Evolutionary conservation across 2,113 vertebrate genomes (phyloP).

Genomic region (Alligator sinensis): DNA sequence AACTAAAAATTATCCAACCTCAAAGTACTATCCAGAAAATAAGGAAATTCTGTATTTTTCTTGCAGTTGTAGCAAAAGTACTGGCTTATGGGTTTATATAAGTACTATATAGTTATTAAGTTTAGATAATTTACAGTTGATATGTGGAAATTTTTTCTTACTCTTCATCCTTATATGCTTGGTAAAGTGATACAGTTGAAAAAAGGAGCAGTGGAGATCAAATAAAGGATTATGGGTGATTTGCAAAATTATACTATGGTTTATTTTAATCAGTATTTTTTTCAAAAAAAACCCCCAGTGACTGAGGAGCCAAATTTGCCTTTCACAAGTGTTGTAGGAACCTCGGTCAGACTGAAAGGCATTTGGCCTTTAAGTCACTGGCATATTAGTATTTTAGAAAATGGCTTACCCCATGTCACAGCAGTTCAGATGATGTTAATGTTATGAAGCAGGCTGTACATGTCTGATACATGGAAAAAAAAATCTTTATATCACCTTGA

Average conservation of each 20-base stretch:
- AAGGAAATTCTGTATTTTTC: background rate
- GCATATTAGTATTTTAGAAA: background rate
- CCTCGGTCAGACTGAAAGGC: background rate
- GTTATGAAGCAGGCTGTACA: background rate
- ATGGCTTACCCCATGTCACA: background rate
- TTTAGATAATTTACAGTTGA: background rate
- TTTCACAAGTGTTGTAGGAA: background rate
- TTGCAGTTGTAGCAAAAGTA: background rate
- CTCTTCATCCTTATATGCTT: background rate
- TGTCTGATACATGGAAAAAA: background rate
- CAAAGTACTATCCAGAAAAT: background rate
- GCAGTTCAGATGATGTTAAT: background rate
- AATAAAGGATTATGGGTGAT: background rate
- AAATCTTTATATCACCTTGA: background rate
- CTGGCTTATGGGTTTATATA: background rate
- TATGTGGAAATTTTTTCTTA: background rate
- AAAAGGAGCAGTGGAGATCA: background rate
- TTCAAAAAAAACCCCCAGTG: background rate
- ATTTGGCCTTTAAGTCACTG: background rate
- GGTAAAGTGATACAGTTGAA: background rate
- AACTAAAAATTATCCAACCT: conserved; percentile 4
- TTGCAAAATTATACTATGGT: background rate
- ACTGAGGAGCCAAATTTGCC: background rate
- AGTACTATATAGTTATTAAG: background rate
- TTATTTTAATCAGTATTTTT: background rate